Conservation (phyloP, 2,888 invertebrate genomes). For the Meliscaeva auricollis region DNA sequence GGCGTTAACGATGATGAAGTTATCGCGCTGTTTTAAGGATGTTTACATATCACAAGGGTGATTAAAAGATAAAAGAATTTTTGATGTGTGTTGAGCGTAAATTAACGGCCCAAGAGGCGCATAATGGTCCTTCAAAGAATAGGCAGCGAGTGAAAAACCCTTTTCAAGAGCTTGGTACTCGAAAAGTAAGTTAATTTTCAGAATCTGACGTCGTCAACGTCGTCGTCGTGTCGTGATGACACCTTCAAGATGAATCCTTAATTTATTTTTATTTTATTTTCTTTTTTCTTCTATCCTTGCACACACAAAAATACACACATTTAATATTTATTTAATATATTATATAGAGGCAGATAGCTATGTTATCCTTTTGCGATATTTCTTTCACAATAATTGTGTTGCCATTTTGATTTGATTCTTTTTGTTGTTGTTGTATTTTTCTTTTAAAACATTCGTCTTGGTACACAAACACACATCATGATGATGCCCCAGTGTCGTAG, state of each 20-base stretch:
- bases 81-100: constrained; percentile 36
- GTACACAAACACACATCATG: constrained; percentile 63
- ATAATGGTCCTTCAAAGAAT: constrained; percentile 34
- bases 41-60: constrained; percentile 56
- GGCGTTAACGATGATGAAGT: constrained; percentile 44
- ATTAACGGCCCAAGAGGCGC: constrained; percentile 29
- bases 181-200: constrained; percentile 40
- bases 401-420: constrained; percentile 64
- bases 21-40: constrained; percentile 47
- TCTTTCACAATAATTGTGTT: constrained; percentile 53
- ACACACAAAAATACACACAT: constrained; percentile 18
- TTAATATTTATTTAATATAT: background rate
- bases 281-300: background rate
- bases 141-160: constrained; percentile 4
- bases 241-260: constrained; percentile 34
- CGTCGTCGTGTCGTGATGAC: constrained; percentile 1
- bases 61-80: constrained; percentile 32
- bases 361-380: constrained; percentile 39
- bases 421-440: background rate
- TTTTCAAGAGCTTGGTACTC: background rate
- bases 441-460: constrained; percentile 40
- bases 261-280: background rate
- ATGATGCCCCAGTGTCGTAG: constrained; percentile 70
- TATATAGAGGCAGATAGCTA: background rate
- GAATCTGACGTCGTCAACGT: too few species aligned